Percentiles rank a stretch among this genome's conserved stretches.
Conservation (phyloP, 2,113 vertebrate genomes). For the Parotia lawesii region DNA sequence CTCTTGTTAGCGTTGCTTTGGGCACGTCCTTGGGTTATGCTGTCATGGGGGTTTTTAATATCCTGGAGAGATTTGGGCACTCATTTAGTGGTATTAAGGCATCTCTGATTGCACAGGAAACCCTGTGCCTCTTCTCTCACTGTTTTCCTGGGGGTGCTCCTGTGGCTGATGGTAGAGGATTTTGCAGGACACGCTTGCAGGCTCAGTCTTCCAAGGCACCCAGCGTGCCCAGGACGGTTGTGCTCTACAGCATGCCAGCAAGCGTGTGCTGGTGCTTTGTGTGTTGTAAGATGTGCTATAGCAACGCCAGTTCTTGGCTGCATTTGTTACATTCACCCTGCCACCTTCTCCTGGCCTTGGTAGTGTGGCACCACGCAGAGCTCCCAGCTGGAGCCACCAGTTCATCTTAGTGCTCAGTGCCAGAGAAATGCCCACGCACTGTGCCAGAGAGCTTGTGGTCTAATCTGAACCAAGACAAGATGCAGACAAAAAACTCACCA, state of each 20-base stretch:
- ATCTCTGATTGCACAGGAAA: not conserved
- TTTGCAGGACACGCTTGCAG: not conserved
- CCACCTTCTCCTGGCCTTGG: not conserved
- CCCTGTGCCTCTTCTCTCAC: not conserved
- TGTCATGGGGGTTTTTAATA: not conserved
- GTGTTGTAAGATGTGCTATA: not conserved
- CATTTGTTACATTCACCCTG: not conserved
- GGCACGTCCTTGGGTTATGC: not conserved
- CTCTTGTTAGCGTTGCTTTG: not conserved
- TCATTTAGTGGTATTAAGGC: not conserved
- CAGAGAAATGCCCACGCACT: fast-evolving
- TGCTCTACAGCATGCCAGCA: not conserved
- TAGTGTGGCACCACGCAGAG: fast-evolving
- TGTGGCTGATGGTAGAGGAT: not conserved
- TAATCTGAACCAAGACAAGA: not conserved
- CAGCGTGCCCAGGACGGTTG: too few relatives aligned
- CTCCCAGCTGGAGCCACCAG: not conserved
- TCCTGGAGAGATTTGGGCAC: not conserved
- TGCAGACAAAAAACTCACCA: not conserved
- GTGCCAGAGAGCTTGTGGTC: not conserved
- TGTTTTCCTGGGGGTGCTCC: not conserved
- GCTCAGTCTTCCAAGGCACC: not conserved
- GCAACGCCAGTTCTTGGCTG: not conserved
- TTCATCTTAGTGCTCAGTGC: not conserved
- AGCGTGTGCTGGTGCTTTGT: not conserved